Base-by-base conservation (phyloP, 2,797 vertebrate genomes). In the Syncerus caffer region DNA sequence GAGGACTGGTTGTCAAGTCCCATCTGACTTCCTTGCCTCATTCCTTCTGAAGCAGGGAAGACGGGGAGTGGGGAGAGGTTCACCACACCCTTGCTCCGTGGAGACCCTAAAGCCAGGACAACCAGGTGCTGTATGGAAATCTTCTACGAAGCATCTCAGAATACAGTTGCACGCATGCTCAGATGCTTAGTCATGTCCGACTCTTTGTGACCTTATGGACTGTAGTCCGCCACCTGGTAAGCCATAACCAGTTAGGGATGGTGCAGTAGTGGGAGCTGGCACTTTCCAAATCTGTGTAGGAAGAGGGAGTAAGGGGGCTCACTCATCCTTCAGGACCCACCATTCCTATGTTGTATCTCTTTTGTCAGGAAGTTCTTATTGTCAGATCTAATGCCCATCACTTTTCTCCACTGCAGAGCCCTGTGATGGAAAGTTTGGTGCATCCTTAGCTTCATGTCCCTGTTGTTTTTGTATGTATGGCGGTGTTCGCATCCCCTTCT, bases 121-220 rank as follows among this genome's bases (percentile, higher is more conserved):
- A 27, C 27, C 53, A 38, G 67, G 34, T 0, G 17, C 71, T 4
- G 7, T 13, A 2, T 0, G 10, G 88, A 55, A 55, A 55, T 10
- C 4, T 31, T 93, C 47, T 3, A 0, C 0, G 50, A n/a, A 14
- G 11, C 13, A 1, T 27, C 2, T 50, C 13, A 74, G 76, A 42
- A 90, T 19, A 21, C 17, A 76, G 38, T 14, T 76, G 38, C 38
- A 45, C 0, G 11, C 38, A 3, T 45, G 71, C 71, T 27, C 21
- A 76, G 71, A 45, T 27, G 23, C 38, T 74, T 25, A 23, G 11
- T 74, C 0, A 0, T 2, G 21, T 42, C 10, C 0, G 6, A 15
- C 71, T 45, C 23, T 74, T 74, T 45, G 38, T 45, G 34, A 74
- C 38, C 12, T 38, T 27, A 4, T 45, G 12, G 23, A 25, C 38